Percentiles rank a stretch among this genome's conserved stretches.
Evolutionary conservation across 1,140 invertebrate species (phyloP).

Genomic region (Drosophila arawakana): DNA sequence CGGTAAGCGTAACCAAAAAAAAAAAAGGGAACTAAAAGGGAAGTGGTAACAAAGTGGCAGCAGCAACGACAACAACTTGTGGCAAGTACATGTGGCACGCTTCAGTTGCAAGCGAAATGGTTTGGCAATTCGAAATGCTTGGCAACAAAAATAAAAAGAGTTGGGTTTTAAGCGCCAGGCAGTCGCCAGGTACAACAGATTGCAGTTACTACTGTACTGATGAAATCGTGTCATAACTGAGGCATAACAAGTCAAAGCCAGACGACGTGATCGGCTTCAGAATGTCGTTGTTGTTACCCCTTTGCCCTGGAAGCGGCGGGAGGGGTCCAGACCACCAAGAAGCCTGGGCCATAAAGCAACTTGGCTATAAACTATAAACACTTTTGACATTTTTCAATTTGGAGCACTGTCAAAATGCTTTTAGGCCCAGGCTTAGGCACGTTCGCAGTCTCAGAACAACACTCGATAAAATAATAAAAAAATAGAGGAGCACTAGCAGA

Average conservation of each 20-base stretch:
- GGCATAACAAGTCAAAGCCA: conserved; percentile 47
- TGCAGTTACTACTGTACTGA: conserved; percentile 39
- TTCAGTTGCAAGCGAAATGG: conserved; percentile 56
- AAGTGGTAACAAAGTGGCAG: conserved; percentile 27
- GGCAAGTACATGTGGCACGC: conserved; percentile 62
- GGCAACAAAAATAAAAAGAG: background rate
- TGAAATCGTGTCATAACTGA: conserved; percentile 80
- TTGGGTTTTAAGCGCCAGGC: conserved; percentile 57
- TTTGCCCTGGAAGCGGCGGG: conserved; percentile 2
- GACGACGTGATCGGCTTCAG: conserved; percentile 75
- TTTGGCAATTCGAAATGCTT: conserved; percentile 73
- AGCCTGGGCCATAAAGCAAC: conserved; percentile 52
- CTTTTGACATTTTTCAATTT: conserved; percentile 83
- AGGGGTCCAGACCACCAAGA: conserved; percentile 61
- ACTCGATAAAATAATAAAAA: too few relatives aligned
- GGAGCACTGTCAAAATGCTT: conserved; percentile 79
- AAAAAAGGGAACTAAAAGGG: conserved; percentile 9
- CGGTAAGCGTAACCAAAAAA: conserved; percentile 86
- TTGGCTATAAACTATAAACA: conserved; percentile 76
- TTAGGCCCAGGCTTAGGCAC: conserved; percentile 63
- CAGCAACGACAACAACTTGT: conserved; percentile 52
- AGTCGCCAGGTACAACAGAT: conserved; percentile 51
- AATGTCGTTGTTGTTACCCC: conserved; percentile 44
- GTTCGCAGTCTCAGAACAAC: background rate
- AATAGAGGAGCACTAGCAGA: too few relatives aligned